Conservation (phyloP, 1,140 invertebrate genomes). For the Planococcus citri region DNA sequence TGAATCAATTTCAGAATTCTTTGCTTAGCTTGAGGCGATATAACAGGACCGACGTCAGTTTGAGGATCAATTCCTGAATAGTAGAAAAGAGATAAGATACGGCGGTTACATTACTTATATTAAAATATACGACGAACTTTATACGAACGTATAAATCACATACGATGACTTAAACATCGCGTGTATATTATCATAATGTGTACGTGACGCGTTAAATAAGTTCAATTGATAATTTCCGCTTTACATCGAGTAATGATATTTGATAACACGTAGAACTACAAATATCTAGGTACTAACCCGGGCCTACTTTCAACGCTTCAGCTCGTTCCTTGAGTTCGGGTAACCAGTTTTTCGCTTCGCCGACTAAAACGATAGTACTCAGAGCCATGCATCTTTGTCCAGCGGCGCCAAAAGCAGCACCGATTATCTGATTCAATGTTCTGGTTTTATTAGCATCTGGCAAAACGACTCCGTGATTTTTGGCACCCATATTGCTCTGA, state of each 20-base stretch:
- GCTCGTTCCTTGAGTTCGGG: conserved; percentile 80
- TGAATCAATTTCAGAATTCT: conserved; percentile 78
- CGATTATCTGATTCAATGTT: conserved; percentile 83
- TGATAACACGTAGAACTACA: not conserved
- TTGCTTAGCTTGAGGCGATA: conserved; percentile 80
- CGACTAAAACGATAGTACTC: conserved; percentile 93
- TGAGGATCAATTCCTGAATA: conserved; percentile 74
- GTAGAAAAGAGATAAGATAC: no score
- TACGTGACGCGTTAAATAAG: not conserved
- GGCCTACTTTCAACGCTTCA: conserved; percentile 83
- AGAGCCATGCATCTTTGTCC: conserved; percentile 97
- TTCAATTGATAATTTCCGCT: no score
- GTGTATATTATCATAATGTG: conserved; percentile 3
- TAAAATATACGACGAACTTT: no score
- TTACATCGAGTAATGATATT: not conserved
- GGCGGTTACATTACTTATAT: no score
- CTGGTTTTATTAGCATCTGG: conserved; percentile 96
- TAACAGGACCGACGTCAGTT: conserved; percentile 95
- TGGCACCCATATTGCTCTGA: conserved; percentile 97
- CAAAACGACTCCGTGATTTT: conserved; percentile 96
- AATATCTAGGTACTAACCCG: conserved; percentile 48
- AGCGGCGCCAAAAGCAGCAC: conserved; percentile 90
- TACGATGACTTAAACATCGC: not conserved
- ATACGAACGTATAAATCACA: conserved; percentile 20
- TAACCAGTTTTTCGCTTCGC: conserved; percentile 87